Conservation (phyloP, 2,888 invertebrate species). For the Aromia moschata region DNA sequence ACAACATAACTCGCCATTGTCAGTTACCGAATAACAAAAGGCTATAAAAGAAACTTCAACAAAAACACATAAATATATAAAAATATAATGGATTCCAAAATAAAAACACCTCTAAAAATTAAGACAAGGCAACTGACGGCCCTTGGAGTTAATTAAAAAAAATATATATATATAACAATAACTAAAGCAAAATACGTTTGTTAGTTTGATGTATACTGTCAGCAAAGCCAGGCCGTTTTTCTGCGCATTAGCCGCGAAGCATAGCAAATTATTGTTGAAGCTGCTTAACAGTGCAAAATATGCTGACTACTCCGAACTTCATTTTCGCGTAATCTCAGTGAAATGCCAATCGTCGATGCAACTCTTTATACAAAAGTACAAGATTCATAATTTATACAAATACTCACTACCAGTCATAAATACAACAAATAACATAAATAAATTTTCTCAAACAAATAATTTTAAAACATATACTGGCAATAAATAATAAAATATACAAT, state of each 20-base stretch:
- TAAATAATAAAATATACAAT: slow-evolving; percentile 5
- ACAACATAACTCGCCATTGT: slow-evolving; percentile 50
- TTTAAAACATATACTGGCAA: slow-evolving; percentile 10
- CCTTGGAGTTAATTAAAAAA: slow-evolving; percentile 51
- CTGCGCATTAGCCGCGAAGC: slow-evolving; percentile 56
- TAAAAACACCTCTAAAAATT: slow-evolving; percentile 39
- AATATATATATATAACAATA: slow-evolving; percentile 55
- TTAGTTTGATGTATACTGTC: slow-evolving; percentile 55
- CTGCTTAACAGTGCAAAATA: slow-evolving; percentile 22
- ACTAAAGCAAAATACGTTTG: slow-evolving; percentile 51
- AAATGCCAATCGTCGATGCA: slow-evolving; percentile 1
- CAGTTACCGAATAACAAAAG: slow-evolving; percentile 53
- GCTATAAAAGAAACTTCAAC: slow-evolving; percentile 53
- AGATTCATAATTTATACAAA: too few species aligned
- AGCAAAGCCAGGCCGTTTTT: slow-evolving; percentile 55
- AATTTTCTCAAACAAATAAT: slow-evolving; percentile 13
- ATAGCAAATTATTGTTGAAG: slow-evolving; percentile 44
- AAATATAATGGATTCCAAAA: slow-evolving; percentile 54
- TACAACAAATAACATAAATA: slow-evolving; percentile 4
- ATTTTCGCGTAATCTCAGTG: background rate
- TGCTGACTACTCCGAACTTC: slow-evolving; percentile 12
- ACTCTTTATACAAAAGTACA: background rate
- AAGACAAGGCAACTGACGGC: slow-evolving; percentile 55
- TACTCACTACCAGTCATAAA: background rate
- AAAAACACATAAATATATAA: slow-evolving; percentile 57